Evolutionary conservation across 1,140 invertebrate species (phyloP), one percentile per base, ranked within the genome.

Genomic region (Diachasmimorpha longicaudata): DNA sequence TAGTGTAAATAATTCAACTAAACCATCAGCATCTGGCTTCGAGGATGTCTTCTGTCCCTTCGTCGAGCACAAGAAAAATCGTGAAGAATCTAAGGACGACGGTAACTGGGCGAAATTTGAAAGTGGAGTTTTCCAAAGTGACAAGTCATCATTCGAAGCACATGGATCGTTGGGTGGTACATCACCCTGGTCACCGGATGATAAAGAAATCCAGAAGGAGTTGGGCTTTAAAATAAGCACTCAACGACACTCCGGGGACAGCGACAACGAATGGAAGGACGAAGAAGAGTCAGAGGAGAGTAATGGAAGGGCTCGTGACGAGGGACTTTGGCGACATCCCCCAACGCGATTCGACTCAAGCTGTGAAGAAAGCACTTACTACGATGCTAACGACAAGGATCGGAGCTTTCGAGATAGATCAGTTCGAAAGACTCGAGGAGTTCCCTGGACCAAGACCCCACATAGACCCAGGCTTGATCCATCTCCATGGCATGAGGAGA

Each of bases 171-270:
- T 89, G 81, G 91, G 91, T 52, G 91, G 89, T 58, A 90, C 91
- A 6, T 94, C 93, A 1, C 93, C 93, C 0, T 95, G 94, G 92
- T 95, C 94, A 0, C 93, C 93, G 0, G 94, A 95, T 85, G 93
- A 93, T 1, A 93, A 93, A 72, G 93, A 95, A 76, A 90, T 91
- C 72, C 86, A 88, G 23, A 87, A 87, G 70, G 89, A 89, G 69
- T 82, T 85, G 0, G 82, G 87, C 79, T 81, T 87, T 70, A 80
- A 84, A 75, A 78, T 44, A 3, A 76, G 66, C 71, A 70, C 52
- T 25, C 81, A 85, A 13, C 81, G 86, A 36, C 85, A 85, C 25
- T 88, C 86, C 0, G 87, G 86, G 0, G 87, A 88, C 87, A 92
- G 87, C 83, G 90, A 85, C 67, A 88, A 80, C 80, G 88, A 85